A percentile compares a stretch with the other conserved stretches of the same genome.
These are phyloP conservation scores for Arvicola amphibius DNA, from an alignment of 2,797 vertebrate species.

Conservation along the genomic window DNA sequence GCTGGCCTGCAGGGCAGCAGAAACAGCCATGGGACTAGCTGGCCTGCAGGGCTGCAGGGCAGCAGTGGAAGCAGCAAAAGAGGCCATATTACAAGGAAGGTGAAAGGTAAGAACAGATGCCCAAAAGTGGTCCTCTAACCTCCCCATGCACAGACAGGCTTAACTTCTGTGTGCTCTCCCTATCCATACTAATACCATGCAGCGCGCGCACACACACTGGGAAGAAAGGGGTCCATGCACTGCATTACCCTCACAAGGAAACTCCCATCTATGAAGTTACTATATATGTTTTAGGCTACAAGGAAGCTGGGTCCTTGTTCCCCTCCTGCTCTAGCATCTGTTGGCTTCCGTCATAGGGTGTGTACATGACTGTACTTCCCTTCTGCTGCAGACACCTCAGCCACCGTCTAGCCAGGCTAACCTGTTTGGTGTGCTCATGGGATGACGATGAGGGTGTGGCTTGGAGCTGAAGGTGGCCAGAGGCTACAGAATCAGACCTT, in stretches of 20 bases:
- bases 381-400: constrained; percentile 75
- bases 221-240: not conserved
- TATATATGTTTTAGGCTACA: not conserved
- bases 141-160: not conserved
- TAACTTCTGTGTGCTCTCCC: not conserved
- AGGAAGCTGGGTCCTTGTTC: not conserved
- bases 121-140: not conserved
- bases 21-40: no score
- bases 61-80: not conserved
- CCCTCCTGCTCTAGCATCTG: not conserved
- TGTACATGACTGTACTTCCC: constrained; percentile 73
- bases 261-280: not conserved
- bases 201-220: not conserved
- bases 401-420: constrained; percentile 71
- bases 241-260: rapidly evolving
- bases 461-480: not conserved
- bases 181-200: not conserved
- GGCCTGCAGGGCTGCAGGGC: no score
- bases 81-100: not conserved
- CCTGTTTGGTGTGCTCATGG: constrained; percentile 79
- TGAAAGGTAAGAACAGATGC: not conserved
- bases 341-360: constrained; percentile 30
- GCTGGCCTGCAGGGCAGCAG: no score
- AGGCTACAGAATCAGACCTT: constrained; percentile 61
- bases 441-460: constrained; percentile 22